These are phyloP conservation scores for Thysanoteuthis rhombus DNA, from an alignment of 2,888 invertebrate genomes.

Conservation along the genomic window DNA sequence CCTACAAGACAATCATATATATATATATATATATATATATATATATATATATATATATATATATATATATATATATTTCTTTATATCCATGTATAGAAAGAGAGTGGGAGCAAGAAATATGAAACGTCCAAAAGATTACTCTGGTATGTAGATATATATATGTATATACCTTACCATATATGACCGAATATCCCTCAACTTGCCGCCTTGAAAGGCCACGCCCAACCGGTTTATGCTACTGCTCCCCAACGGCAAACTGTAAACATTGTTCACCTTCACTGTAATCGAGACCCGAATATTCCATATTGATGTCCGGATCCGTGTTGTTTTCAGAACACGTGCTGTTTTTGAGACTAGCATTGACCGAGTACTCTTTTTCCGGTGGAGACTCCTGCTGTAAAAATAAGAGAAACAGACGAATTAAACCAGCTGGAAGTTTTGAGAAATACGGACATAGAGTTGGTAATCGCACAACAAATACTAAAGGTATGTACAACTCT, in stretches of 20 bases:
- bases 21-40: neutral
- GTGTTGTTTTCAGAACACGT: slow-evolving; percentile 20
- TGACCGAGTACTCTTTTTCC: slow-evolving; percentile 20
- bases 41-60: too few relatives aligned
- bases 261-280: slow-evolving; percentile 25
- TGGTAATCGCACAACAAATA: too few relatives aligned
- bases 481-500: too few relatives aligned
- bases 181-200: neutral
- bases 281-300: slow-evolving; percentile 19
- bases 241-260: slow-evolving; percentile 17
- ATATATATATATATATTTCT: too few relatives aligned
- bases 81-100: neutral
- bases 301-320: slow-evolving; percentile 19
- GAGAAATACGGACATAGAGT: too few relatives aligned
- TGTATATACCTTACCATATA: neutral
- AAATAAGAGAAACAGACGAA: neutral
- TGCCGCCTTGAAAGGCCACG: neutral
- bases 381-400: slow-evolving; percentile 23
- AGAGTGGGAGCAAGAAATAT: neutral
- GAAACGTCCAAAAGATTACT: neutral
- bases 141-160: too few relatives aligned
- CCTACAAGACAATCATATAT: too few relatives aligned
- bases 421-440: too few relatives aligned
- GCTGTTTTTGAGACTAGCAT: slow-evolving; percentile 23
- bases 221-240: neutral